Conservation (phyloP, 1,140 invertebrate species). For the Physella acuta region DNA sequence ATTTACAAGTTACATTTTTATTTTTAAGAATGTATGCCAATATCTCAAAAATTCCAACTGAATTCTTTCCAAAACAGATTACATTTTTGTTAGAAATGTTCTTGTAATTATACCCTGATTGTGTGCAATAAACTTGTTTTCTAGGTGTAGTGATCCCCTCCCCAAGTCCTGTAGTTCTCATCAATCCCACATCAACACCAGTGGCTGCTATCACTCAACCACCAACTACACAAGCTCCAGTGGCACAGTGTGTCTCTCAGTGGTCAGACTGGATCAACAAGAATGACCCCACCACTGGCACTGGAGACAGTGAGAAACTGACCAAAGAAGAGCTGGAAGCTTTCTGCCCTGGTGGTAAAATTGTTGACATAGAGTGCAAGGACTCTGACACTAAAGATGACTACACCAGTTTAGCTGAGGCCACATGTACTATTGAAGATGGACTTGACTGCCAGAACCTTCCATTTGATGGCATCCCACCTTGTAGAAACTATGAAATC, state of each 20-base stretch:
- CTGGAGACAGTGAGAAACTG: conserved; percentile 37
- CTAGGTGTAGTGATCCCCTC: not conserved
- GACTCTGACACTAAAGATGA: conserved; percentile 25
- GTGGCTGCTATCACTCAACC: not conserved
- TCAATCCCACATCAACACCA: not conserved
- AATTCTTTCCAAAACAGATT: no score
- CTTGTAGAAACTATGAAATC: conserved; percentile 58
- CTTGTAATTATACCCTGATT: no score
- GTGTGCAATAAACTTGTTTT: no score
- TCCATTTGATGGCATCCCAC: conserved; percentile 39
- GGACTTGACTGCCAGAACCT: conserved; percentile 39
- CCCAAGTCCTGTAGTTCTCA: not conserved
- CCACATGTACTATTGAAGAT: conserved; percentile 34
- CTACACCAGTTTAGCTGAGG: conserved; percentile 35
- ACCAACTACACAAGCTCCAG: not conserved
- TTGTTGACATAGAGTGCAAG: conserved; percentile 45
- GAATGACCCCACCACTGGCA: conserved; percentile 28
- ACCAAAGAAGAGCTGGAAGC: conserved; percentile 27
- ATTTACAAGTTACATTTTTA: no score
- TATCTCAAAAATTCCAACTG: no score
- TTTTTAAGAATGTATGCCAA: no score
- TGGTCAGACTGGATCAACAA: conserved; percentile 53
- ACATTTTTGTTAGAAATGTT: no score
- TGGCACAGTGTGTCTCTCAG: conserved; percentile 6
- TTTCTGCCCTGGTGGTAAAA: conserved; percentile 33